phyloP scores from a whole-genome alignment of 2,113 vertebrate species.

The Casuarius casuarius region DNA sequence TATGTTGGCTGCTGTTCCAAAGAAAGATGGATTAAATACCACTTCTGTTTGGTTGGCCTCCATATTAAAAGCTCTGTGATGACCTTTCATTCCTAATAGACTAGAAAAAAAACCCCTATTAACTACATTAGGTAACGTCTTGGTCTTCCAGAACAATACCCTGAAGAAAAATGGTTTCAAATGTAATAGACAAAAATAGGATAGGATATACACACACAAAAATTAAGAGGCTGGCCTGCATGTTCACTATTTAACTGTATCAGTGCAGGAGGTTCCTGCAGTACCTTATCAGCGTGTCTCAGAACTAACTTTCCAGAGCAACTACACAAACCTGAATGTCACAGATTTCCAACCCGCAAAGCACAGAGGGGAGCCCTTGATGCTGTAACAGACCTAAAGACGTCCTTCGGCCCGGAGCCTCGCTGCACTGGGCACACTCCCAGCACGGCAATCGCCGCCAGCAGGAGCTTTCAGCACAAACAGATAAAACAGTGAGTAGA shows the following conservation, averaged over 20 bases:
- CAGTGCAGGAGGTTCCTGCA: background rate
- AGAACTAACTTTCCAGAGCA: too few species aligned
- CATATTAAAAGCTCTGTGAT: conserved; percentile 42
- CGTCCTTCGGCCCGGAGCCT: background rate
- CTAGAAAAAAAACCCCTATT: background rate
- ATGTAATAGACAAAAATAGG: background rate
- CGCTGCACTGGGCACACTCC: rapidly evolving
- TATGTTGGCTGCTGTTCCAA: conserved; percentile 7
- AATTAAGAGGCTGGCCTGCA: background rate
- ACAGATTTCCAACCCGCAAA: background rate
- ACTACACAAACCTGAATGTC: background rate
- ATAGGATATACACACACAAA: background rate
- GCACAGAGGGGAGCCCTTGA: background rate
- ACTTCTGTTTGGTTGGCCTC: background rate
- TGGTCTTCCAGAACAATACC: background rate
- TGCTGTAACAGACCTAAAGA: background rate
- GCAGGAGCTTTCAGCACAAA: rapidly evolving
- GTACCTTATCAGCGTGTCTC: background rate
- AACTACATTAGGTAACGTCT: background rate
- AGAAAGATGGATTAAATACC: conserved; percentile 28
- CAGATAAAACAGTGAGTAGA: rapidly evolving
- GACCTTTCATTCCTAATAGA: conserved; percentile 11
- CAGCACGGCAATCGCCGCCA: rapidly evolving
- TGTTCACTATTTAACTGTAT: background rate
- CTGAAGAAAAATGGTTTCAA: background rate